Conservation (phyloP, 2,888 invertebrate genomes). For the Metalampra italica region DNA sequence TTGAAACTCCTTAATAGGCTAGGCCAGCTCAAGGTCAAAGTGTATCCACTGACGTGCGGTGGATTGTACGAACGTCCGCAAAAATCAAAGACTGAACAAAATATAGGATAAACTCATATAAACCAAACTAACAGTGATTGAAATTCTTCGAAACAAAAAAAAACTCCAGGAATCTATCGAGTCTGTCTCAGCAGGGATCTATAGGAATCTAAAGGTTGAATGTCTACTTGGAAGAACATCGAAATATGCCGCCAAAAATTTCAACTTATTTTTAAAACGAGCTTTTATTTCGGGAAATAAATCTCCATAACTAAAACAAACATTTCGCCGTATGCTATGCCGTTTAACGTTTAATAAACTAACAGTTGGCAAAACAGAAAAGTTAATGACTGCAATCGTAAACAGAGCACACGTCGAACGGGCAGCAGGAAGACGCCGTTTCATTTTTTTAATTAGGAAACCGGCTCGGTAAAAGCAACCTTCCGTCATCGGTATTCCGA, state of each 20-base stretch:
- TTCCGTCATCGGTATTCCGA: slow-evolving; percentile 63
- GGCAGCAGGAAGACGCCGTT: slow-evolving; percentile 35
- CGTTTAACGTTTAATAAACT: not conserved
- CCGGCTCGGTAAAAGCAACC: slow-evolving; percentile 69
- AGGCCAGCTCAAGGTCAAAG: too few species aligned
- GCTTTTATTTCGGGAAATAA: too few species aligned
- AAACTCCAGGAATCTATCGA: not conserved
- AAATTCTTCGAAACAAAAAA: not conserved
- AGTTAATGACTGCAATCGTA: slow-evolving; percentile 12
- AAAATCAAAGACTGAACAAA: too few species aligned
- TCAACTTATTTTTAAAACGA: not conserved
- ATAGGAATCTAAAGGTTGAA: not conserved
- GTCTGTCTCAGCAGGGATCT: not conserved
- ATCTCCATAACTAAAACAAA: too few species aligned
- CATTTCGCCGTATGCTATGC: not conserved
- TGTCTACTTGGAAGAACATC: too few species aligned
- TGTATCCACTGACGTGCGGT: too few species aligned
- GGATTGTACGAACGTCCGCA: too few species aligned
- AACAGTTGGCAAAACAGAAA: slow-evolving; percentile 9
- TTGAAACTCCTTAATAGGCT: too few species aligned
- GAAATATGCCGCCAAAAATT: too few species aligned
- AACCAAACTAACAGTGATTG: not conserved
- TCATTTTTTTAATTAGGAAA: slow-evolving; percentile 74
- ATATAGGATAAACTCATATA: not conserved
- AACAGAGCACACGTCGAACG: slow-evolving; percentile 2